Conservation (phyloP, 1,140 invertebrate species). For the Nasonia giraulti region DNA sequence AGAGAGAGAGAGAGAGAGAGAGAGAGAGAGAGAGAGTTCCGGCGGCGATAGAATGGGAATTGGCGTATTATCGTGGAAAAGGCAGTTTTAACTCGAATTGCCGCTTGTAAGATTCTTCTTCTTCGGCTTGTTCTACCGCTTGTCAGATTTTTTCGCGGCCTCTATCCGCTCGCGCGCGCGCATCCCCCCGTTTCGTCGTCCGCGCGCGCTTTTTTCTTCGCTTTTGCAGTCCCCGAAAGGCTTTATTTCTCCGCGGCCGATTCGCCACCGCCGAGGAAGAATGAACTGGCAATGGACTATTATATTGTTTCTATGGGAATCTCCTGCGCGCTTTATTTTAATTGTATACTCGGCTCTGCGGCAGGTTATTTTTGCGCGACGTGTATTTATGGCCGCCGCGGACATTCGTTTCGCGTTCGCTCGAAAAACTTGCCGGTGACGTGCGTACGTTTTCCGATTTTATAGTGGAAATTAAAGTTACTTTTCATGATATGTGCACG, state of each 20-base stretch:
- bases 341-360: not conserved
- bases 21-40: not conserved
- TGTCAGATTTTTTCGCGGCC: slow-evolving; percentile 4
- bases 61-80: slow-evolving; percentile 48
- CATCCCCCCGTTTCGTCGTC: slow-evolving; percentile 6
- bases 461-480: not conserved
- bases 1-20: not conserved
- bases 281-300: slow-evolving; percentile 5
- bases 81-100: slow-evolving; percentile 40
- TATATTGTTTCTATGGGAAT: slow-evolving; percentile 33
- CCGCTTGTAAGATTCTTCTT: slow-evolving; percentile 49
- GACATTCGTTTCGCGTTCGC: not conserved
- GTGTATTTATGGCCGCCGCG: not conserved
- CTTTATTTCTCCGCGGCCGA: slow-evolving; percentile 5
- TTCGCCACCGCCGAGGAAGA: not conserved
- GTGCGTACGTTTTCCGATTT: not conserved
- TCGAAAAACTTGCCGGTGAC: not conserved
- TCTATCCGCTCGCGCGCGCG: not conserved
- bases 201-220: slow-evolving; percentile 10
- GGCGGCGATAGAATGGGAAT: slow-evolving; percentile 45
- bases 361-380: slow-evolving; percentile 8
- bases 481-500: not conserved
- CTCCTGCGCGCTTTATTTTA: slow-evolving; percentile 4
- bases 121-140: slow-evolving; percentile 47
- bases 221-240: not conserved